These are phyloP conservation scores for Zenarchopterus dispar DNA, from an alignment of 2,797 vertebrate species.

Conservation along the genomic window DNA sequence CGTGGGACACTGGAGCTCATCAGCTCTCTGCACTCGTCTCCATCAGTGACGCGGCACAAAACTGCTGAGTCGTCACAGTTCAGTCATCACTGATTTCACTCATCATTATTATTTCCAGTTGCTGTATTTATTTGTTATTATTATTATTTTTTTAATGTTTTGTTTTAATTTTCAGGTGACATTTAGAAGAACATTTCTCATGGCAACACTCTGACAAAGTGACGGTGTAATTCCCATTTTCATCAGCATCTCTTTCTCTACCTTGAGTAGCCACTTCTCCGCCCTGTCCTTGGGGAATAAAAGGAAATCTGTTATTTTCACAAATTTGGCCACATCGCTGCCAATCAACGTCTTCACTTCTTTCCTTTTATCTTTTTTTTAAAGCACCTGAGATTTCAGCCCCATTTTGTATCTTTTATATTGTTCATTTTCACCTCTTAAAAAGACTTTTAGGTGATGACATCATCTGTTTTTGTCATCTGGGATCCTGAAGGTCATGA, in stretches of 20 bases:
- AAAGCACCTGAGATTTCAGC: background rate
- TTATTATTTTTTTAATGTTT: background rate
- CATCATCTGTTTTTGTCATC: too few species aligned
- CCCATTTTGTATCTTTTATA: too few species aligned
- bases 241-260: background rate
- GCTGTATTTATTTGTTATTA: background rate
- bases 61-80: too few species aligned
- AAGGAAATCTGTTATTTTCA: background rate
- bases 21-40: background rate
- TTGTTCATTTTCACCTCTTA: too few species aligned
- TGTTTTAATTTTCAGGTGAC: background rate
- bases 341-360: background rate
- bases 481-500: too few species aligned
- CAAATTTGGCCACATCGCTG: background rate
- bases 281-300: background rate
- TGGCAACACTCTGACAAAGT: background rate
- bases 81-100: too few species aligned
- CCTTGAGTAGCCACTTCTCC: background rate
- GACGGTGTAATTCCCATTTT: background rate
- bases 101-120: background rate
- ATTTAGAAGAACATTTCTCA: background rate
- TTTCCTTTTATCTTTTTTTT: background rate
- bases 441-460: too few species aligned
- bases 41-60: too few species aligned
- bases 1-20: too few species aligned